These are phyloP conservation scores for Sminthopsis crassicaudata DNA, from an alignment of 2,113 vertebrate genomes.

Conservation along the genomic window DNA sequence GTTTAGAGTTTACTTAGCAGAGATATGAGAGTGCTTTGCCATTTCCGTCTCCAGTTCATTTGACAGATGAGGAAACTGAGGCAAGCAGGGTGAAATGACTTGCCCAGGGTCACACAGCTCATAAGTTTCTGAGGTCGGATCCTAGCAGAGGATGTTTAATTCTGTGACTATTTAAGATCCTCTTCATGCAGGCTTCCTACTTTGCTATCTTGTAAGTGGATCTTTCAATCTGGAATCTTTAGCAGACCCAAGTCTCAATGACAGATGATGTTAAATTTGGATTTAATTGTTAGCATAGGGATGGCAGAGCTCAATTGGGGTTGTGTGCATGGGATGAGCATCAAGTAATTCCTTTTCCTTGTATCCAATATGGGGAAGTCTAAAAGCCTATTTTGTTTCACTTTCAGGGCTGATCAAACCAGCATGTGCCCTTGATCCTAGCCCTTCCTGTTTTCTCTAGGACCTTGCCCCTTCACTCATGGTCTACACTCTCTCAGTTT, in stretches of 20 bases:
- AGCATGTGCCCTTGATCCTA: not conserved
- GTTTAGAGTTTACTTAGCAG: too few relatives aligned
- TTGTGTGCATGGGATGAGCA: not conserved
- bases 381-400: not conserved
- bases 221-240: not conserved
- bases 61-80: too few relatives aligned
- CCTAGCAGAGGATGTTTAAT: not conserved
- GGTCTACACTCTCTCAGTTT: not conserved
- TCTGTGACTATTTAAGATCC: not conserved
- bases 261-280: not conserved
- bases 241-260: not conserved
- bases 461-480: not conserved
- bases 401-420: not conserved
- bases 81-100: too few relatives aligned
- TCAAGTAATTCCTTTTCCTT: not conserved
- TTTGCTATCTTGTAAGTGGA: not conserved
- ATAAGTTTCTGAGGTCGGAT: too few relatives aligned
- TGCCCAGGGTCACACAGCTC: too few relatives aligned
- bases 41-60: too few relatives aligned
- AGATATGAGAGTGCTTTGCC: too few relatives aligned
- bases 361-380: not conserved
- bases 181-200: not conserved
- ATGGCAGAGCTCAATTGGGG: not conserved
- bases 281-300: not conserved
- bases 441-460: not conserved